These are phyloP conservation scores for Sinocyclocheilus grahami DNA, from an alignment of 2,113 vertebrate genomes.

Conservation along the genomic window DNA sequence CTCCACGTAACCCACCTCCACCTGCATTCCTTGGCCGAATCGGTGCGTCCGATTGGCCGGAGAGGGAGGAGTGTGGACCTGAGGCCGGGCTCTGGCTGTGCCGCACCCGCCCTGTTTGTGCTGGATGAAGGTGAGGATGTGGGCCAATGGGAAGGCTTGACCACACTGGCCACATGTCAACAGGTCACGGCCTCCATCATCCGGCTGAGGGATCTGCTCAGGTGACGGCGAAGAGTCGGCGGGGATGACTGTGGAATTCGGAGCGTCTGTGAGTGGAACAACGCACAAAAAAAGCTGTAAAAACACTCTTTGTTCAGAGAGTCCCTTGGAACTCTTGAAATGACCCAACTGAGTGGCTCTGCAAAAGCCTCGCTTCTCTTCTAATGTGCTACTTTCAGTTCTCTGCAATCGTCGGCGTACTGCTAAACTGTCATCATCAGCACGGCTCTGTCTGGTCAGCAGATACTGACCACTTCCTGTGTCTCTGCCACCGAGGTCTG, in stretches of 20 bases:
- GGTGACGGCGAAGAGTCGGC: conserved; percentile 31
- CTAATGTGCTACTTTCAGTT: conserved; percentile 70
- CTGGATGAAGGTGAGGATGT: conserved; percentile 81
- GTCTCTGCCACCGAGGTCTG: conserved; percentile 47
- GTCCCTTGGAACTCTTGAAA: conserved; percentile 17
- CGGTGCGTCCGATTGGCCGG: conserved; percentile 66
- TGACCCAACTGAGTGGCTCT: conserved; percentile 34
- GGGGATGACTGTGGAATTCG: conserved; percentile 47
- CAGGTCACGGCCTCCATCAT: conserved; percentile 67
- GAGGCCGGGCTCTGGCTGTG: conserved; percentile 19
- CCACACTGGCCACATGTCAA: conserved; percentile 81
- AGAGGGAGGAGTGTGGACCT: conserved; percentile 69
- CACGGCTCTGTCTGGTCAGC: conserved; percentile 63
- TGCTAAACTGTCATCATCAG: conserved; percentile 48
- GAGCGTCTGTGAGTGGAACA: conserved; percentile 59
- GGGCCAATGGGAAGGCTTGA: conserved; percentile 77
- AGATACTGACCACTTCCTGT: conserved; percentile 79
- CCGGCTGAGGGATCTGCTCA: conserved; percentile 44
- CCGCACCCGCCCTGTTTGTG: conserved; percentile 79
- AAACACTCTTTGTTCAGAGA: neutral
- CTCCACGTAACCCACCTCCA: conserved; percentile 70
- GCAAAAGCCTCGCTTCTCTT: conserved; percentile 18
- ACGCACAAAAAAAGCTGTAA: neutral
- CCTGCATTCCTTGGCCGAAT: neutral
- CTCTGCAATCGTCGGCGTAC: conserved; percentile 20